Percentiles rank a stretch among this genome's conserved stretches.
phyloP scores from a whole-genome alignment of 2,888 invertebrate species.

The Chrysolina americana region DNA sequence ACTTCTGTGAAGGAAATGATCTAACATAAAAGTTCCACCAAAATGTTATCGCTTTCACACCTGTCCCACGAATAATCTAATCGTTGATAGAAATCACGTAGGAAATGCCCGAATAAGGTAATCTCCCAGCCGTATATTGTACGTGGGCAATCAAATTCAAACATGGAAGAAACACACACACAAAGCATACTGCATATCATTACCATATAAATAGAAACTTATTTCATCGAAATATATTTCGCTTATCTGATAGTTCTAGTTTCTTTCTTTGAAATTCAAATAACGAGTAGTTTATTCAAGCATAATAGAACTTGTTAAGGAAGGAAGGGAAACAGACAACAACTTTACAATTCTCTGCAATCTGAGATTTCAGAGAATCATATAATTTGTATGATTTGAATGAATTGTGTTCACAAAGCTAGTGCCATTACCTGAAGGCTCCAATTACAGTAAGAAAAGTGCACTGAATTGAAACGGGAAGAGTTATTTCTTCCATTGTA shows the following conservation, averaged over 20 bases:
- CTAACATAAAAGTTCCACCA: no score
- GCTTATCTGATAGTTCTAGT: constrained; percentile 23
- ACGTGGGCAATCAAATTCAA: constrained; percentile 22
- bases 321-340: constrained; percentile 8
- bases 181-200: constrained; percentile 21
- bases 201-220: constrained; percentile 24
- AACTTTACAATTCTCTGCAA: constrained; percentile 3
- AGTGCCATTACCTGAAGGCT: neutral
- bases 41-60: neutral
- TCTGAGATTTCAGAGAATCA: neutral
- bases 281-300: constrained; percentile 20
- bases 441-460: constrained; percentile 8
- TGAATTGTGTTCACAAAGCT: constrained; percentile 9
- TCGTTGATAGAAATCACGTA: constrained; percentile 17
- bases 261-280: constrained; percentile 22
- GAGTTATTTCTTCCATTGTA: neutral
- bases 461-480: neutral
- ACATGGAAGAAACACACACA: constrained; percentile 20
- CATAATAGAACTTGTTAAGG: constrained; percentile 17
- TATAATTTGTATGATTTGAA: constrained; percentile 17
- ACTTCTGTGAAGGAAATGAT: no score
- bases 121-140: constrained; percentile 3
- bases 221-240: constrained; percentile 20
- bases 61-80: neutral
- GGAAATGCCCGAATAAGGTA: constrained; percentile 15